A percentile compares a stretch with the other conserved stretches of the same genome.
phyloP scores from a whole-genome alignment of 1,140 invertebrate genomes.

The Musca domestica region DNA sequence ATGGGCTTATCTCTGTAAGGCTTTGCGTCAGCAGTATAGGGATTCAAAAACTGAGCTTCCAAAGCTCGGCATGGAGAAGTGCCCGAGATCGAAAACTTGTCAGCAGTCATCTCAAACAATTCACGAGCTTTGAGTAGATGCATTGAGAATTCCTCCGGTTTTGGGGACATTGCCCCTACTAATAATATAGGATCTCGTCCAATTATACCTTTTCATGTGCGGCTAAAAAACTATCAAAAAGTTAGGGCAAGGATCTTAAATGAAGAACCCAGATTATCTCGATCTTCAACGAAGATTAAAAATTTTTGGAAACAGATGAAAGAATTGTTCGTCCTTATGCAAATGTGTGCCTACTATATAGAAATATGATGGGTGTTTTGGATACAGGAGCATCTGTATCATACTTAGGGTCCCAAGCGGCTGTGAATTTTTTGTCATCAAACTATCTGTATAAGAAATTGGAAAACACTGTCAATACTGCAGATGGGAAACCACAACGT shows the following conservation, averaged over 20 bases:
- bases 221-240: too few relatives aligned
- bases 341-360: not conserved
- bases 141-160: too few relatives aligned
- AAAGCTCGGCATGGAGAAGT: not conserved
- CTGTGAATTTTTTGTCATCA: not conserved
- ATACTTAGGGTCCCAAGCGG: slow-evolving; percentile 1
- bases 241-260: slow-evolving; percentile 16
- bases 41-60: not conserved
- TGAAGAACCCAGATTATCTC: not conserved
- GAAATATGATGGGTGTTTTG: too few relatives aligned
- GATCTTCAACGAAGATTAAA: slow-evolving; percentile 19
- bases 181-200: slow-evolving; percentile 6
- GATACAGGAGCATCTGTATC: slow-evolving; percentile 25
- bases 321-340: slow-evolving; percentile 24
- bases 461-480: not conserved
- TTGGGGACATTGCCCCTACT: not conserved
- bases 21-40: slow-evolving; percentile 1
- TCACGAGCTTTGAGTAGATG: too few relatives aligned
- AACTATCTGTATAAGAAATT: slow-evolving; percentile 10
- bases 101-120: too few relatives aligned
- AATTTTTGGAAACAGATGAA: not conserved
- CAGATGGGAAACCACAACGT: slow-evolving; percentile 19
- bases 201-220: slow-evolving; percentile 26
- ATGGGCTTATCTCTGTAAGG: slow-evolving; percentile 2
- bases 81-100: not conserved